A percentile compares a stretch with the other conserved stretches of the same genome.
phyloP scores from a whole-genome alignment of 2,113 vertebrate genomes.

The Boleophthalmus pectinirostris region DNA sequence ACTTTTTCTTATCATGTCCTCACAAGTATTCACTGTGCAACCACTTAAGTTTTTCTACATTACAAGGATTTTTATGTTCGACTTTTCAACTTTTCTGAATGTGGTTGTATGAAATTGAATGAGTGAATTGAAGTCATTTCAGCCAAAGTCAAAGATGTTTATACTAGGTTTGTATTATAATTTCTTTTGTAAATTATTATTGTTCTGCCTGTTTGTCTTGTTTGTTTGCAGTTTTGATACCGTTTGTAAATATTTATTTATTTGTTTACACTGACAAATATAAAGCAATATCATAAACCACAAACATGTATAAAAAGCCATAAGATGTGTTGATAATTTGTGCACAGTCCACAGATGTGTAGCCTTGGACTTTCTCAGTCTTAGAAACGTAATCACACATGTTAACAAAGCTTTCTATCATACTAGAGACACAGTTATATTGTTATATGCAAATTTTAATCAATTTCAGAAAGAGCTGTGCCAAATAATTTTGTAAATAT shows the following conservation, averaged over 20 bases:
- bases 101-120: slow-evolving; percentile 44
- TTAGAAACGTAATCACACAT: slow-evolving; percentile 24
- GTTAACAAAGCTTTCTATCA: slow-evolving; percentile 24
- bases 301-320: slow-evolving; percentile 80
- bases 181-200: slow-evolving; percentile 97
- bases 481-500: not conserved
- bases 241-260: slow-evolving; percentile 99
- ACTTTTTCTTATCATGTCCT: slow-evolving; percentile 49
- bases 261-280: slow-evolving; percentile 89
- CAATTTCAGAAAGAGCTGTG: not conserved
- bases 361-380: slow-evolving; percentile 9
- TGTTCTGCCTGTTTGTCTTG: slow-evolving; percentile 73
- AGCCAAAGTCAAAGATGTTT: slow-evolving; percentile 83
- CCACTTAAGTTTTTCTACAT: slow-evolving; percentile 53
- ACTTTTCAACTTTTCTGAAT: slow-evolving; percentile 37
- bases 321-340: slow-evolving; percentile 46
- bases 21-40: slow-evolving; percentile 64
- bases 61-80: slow-evolving; percentile 7
- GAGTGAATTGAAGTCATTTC: slow-evolving; percentile 48
- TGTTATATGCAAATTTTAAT: not conserved
- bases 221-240: slow-evolving; percentile 76
- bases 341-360: slow-evolving; percentile 24
- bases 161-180: slow-evolving; percentile 94
- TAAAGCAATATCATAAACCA: slow-evolving; percentile 77
- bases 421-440: not conserved